phyloP scores from a whole-genome alignment of 2,888 invertebrate species.

The Lasioglossum morio region DNA sequence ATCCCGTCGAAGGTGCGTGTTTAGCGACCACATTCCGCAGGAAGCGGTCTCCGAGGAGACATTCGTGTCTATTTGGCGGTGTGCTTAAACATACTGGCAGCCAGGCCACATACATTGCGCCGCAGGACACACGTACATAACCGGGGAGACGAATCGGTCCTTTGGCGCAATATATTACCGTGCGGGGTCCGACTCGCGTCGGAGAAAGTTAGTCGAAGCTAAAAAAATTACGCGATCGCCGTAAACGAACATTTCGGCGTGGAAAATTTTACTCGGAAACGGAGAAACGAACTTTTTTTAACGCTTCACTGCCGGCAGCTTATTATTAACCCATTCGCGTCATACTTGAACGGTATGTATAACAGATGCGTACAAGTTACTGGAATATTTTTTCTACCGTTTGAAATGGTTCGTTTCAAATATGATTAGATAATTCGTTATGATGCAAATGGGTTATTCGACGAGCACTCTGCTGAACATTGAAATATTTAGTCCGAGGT shows the following conservation, averaged over 20 bases:
- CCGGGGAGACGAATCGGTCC: constrained; percentile 37
- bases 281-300: not conserved
- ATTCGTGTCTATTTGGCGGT: constrained; percentile 48
- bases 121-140: constrained; percentile 33
- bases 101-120: constrained; percentile 35
- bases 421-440: too few species aligned
- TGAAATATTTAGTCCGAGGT: not conserved
- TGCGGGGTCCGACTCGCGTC: not conserved
- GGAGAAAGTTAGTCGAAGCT: constrained; percentile 7
- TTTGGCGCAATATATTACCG: constrained; percentile 53
- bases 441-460: too few species aligned
- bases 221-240: not conserved
- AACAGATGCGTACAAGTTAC: too few species aligned
- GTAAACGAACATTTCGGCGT: not conserved
- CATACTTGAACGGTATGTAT: too few species aligned
- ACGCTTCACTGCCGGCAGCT: not conserved
- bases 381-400: not conserved
- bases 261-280: too few species aligned
- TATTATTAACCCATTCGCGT: not conserved
- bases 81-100: constrained; percentile 47
- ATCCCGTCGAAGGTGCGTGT: constrained; percentile 42
- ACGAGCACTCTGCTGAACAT: not conserved
- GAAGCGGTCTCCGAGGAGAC: constrained; percentile 56
- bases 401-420: not conserved
- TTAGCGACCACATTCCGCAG: constrained; percentile 36